Percentiles rank a stretch among this genome's conserved stretches.
These are phyloP conservation scores for Phrixothrix hirtus DNA, from an alignment of 2,888 invertebrate genomes.

Conservation along the genomic window DNA sequence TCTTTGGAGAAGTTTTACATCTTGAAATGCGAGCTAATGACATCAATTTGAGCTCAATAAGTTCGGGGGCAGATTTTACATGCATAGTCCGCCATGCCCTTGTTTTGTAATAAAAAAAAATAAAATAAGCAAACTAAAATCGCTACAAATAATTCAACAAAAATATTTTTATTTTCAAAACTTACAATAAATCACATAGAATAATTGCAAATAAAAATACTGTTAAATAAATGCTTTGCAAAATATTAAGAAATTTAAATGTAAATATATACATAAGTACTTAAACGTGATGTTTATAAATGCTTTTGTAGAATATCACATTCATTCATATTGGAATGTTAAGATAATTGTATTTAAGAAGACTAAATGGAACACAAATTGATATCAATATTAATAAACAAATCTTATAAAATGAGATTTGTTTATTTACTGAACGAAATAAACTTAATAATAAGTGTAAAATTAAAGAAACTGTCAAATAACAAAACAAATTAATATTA, in stretches of 20 bases:
- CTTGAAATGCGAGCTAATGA: too few species aligned
- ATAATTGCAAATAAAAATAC: slow-evolving; percentile 4
- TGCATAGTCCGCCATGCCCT: too few species aligned
- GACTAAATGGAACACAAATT: not conserved
- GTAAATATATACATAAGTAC: slow-evolving; percentile 14
- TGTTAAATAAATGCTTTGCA: not conserved
- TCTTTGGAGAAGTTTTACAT: too few species aligned
- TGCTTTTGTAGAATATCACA: slow-evolving; percentile 12
- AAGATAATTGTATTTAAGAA: not conserved
- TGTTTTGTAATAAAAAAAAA: too few species aligned
- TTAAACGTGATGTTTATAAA: slow-evolving; percentile 10
- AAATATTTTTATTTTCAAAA: not conserved
- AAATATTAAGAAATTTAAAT: not conserved
- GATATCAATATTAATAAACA: not conserved
- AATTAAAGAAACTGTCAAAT: too few species aligned
- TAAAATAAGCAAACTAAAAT: too few species aligned
- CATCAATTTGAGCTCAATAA: too few species aligned
- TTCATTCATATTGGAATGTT: slow-evolving; percentile 11
- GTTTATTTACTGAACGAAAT: too few species aligned
- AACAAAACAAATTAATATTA: too few species aligned
- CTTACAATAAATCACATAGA: slow-evolving; percentile 1
- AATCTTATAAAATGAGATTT: not conserved
- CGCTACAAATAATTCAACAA: not conserved
- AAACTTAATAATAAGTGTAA: not conserved
- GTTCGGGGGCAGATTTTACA: too few species aligned